phyloP scores from a whole-genome alignment of 2,113 vertebrate genomes.

The Scophthalmus maximus region DNA sequence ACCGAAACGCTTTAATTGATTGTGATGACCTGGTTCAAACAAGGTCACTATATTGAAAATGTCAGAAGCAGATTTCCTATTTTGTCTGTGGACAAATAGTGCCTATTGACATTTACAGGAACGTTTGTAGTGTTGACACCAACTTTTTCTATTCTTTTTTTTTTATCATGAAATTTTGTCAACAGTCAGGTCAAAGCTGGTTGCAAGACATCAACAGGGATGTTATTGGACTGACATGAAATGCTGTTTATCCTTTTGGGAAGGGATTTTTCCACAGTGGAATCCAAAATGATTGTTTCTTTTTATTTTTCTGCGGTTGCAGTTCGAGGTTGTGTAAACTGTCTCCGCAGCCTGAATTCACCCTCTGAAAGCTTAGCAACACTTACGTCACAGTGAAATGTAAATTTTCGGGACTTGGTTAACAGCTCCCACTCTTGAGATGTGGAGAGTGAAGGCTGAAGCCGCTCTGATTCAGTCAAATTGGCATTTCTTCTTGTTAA shows the following conservation, averaged over 20 bases:
- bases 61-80: slow-evolving; percentile 28
- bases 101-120: slow-evolving; percentile 33
- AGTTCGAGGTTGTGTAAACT: not conserved
- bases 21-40: slow-evolving; percentile 22
- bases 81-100: slow-evolving; percentile 30
- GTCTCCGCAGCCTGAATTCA: slow-evolving; percentile 23
- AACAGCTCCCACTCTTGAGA: slow-evolving; percentile 50
- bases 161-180: slow-evolving; percentile 2
- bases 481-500: slow-evolving; percentile 38
- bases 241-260: slow-evolving; percentile 3
- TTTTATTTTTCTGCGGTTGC: not conserved
- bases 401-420: slow-evolving; percentile 46
- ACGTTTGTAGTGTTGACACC: slow-evolving; percentile 8
- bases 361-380: slow-evolving; percentile 41
- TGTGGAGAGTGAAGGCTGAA: slow-evolving; percentile 10
- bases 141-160: not conserved
- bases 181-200: slow-evolving; percentile 11
- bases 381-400: slow-evolving; percentile 46
- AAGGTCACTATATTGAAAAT: slow-evolving; percentile 37
- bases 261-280: not conserved
- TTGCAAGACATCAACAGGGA: not conserved
- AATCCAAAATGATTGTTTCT: not conserved
- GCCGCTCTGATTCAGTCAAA: slow-evolving; percentile 32
- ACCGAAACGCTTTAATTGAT: slow-evolving; percentile 15
- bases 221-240: slow-evolving; percentile 6